Conservation (phyloP, 2,113 vertebrate species). For the Burhinus oedicnemus region DNA sequence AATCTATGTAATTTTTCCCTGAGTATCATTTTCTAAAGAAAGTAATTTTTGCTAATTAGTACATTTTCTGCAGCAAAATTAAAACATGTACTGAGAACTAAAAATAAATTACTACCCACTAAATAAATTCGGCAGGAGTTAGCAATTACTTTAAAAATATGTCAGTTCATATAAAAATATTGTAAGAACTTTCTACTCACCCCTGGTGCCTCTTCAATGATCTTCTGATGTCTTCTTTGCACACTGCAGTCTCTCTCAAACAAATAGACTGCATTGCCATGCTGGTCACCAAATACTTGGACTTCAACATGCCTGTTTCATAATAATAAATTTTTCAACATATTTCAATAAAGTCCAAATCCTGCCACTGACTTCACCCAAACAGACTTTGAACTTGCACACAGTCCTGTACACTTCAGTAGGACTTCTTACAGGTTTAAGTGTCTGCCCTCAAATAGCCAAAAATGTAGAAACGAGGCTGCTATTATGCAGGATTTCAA, state of each 20-base stretch:
- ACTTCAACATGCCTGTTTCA: constrained; percentile 92
- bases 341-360: neutral
- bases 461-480: neutral
- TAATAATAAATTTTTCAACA: neutral
- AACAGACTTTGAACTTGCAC: neutral
- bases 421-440: neutral
- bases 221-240: constrained; percentile 96
- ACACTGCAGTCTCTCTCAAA: constrained; percentile 99
- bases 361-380: neutral
- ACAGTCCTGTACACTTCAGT: neutral
- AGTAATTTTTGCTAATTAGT: neutral
- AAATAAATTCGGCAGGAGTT: neutral
- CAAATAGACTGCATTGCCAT: constrained; percentile 92
- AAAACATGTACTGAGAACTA: neutral
- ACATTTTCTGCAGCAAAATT: neutral
- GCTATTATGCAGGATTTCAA: neutral
- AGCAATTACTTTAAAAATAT: neutral
- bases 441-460: neutral
- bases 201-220: constrained; percentile 97
- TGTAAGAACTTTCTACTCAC: constrained; percentile 70
- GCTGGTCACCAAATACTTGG: constrained; percentile 95
- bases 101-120: neutral
- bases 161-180: neutral
- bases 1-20: neutral
- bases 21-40: neutral